Conservation (phyloP, 2,797 vertebrate genomes). For the Synanceia verrucosa region DNA sequence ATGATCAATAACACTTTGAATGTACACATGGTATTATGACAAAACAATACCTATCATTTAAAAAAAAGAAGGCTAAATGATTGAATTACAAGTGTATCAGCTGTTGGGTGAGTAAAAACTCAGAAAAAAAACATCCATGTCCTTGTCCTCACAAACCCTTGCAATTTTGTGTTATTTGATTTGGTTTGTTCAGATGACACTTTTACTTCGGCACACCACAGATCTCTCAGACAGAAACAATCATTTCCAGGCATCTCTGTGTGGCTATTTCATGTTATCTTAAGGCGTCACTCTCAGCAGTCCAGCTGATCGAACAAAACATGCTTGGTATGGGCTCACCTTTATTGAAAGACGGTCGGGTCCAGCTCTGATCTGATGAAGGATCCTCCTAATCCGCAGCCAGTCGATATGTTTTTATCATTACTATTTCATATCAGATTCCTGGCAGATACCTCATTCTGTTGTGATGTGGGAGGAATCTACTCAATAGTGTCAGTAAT, state of each 20-base stretch:
- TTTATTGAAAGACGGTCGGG: constrained; percentile 40
- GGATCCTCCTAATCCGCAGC: background rate
- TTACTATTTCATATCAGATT: constrained; percentile 38
- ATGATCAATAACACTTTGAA: background rate
- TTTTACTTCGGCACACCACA: background rate
- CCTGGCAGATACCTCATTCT: constrained; percentile 12
- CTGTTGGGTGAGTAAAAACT: background rate
- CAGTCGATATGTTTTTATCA: constrained; percentile 35
- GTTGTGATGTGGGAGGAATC: constrained; percentile 1
- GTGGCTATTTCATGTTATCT: background rate
- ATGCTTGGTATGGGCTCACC: constrained; percentile 2
- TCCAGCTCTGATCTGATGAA: constrained; percentile 37
- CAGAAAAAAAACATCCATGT: background rate
- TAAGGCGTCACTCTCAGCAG: background rate
- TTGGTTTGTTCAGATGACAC: background rate
- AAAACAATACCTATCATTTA: background rate
- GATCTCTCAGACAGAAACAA: background rate
- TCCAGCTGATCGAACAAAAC: constrained; percentile 14
- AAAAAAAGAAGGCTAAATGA: background rate
- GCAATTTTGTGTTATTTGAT: background rate
- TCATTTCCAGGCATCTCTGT: background rate
- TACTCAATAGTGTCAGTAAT: background rate
- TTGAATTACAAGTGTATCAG: background rate
- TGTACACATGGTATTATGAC: background rate
- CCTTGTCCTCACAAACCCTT: background rate